phyloP scores from a whole-genome alignment of 2,113 vertebrate species.

The Elephas maximus region DNA sequence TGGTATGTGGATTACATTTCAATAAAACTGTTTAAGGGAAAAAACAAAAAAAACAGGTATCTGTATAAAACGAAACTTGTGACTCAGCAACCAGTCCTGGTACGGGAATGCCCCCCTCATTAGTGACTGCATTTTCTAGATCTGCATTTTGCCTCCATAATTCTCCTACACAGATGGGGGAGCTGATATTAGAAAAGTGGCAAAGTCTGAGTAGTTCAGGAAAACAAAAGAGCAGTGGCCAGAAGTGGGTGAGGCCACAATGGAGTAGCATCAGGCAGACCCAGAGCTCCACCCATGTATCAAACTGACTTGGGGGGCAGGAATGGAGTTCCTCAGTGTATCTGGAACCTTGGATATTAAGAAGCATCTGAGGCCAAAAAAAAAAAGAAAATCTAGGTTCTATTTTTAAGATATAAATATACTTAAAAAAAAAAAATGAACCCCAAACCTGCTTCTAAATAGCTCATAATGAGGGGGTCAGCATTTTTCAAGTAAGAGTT shows the following conservation, averaged over 20 bases:
- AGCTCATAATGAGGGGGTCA: not conserved
- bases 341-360: not conserved
- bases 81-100: not conserved
- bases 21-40: not conserved
- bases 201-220: not conserved
- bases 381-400: not conserved
- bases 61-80: not conserved
- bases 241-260: not conserved
- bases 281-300: not conserved
- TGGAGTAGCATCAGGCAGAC: not conserved
- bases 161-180: not conserved
- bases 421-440: not conserved
- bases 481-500: conserved; percentile 7
- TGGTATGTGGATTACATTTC: not conserved
- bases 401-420: conserved; percentile 12
- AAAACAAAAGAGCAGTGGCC: not conserved
- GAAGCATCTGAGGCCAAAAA: not conserved
- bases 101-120: not conserved
- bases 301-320: not conserved
- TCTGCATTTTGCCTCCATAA: not conserved
- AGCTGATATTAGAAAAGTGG: not conserved
- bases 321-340: not conserved
- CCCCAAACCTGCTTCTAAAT: not conserved
- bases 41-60: not conserved
- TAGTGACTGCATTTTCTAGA: not conserved